Conservation (phyloP, 2,797 vertebrate genomes). For the Remorina albescens region DNA sequence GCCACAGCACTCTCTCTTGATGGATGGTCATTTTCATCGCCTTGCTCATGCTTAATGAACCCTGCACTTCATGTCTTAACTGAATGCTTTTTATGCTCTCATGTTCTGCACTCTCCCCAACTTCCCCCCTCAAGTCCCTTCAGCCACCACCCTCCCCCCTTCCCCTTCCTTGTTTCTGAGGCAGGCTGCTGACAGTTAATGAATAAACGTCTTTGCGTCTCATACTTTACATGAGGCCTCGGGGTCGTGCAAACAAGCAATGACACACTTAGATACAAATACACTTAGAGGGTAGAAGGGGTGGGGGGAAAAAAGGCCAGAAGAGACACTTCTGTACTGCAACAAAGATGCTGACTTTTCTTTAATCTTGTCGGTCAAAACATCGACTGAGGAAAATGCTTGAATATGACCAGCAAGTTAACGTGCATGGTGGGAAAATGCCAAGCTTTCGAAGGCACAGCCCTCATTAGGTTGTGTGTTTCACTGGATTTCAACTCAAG, state of each 20-base stretch:
- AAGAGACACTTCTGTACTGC: constrained; percentile 22
- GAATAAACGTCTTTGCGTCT: constrained; percentile 64
- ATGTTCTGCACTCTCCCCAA: constrained; percentile 33
- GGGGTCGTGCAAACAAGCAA: constrained; percentile 35
- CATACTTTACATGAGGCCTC: constrained; percentile 60
- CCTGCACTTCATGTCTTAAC: constrained; percentile 90
- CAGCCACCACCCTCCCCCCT: background rate
- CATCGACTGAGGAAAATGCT: constrained; percentile 24
- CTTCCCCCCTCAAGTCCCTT: background rate
- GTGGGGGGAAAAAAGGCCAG: constrained; percentile 15
- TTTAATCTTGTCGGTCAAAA: constrained; percentile 29
- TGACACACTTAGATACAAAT: constrained; percentile 6
- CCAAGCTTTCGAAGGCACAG: constrained; percentile 48
- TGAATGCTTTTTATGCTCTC: constrained; percentile 87
- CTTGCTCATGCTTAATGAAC: constrained; percentile 91
- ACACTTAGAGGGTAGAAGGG: background rate
- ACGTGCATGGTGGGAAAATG: constrained; percentile 47
- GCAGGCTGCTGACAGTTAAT: constrained; percentile 67
- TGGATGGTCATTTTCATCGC: constrained; percentile 89
- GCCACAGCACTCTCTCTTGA: constrained; percentile 84
- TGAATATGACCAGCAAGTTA: constrained; percentile 43
- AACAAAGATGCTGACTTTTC: constrained; percentile 56
- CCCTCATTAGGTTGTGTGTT: constrained; percentile 54
- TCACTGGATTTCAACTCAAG: constrained; percentile 39
- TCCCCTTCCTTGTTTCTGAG: constrained; percentile 56